Base-by-base conservation (phyloP, 2,797 vertebrate species). In the Anisognathus igniventris region DNA sequence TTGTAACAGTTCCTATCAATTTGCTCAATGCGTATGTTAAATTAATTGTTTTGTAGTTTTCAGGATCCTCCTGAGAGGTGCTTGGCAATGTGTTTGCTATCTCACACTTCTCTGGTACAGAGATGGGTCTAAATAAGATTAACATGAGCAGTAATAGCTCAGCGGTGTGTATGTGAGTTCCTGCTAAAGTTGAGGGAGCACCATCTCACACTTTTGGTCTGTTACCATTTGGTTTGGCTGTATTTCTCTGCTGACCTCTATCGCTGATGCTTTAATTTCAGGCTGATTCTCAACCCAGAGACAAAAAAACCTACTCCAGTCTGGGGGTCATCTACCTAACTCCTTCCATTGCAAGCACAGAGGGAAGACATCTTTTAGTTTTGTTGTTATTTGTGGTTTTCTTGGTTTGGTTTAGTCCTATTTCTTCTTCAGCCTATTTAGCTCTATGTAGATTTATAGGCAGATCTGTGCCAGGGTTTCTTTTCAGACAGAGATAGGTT, bases 1-100 rank as follows among this genome's bases (percentile, higher is more conserved):
- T 86, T 83, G n/a, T 40, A 81, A 86, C 42, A 62, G n/a, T 72
- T 90, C 39, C 82, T 92, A 61, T 83, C 75, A 80, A 83, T 88
- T 88, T 80, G 39, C 72, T 79, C 60, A 50, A 24, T 28, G 18
- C 0, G 8, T 79, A n/a, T 0, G 0, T 86, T 62, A 88, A 67
- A 91, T 84, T 45, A 86, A 88, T 90, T 90, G 68, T 50, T 91
- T 30, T 65, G 39, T 77, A 77, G 87, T 83, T 93, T 93, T 86
- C 28, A 0, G 12, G 23, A 56, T 92, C 22, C 31, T 58, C 33
- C 18, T 39, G n/a, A 61, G 82, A 86, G 76, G 28, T n/a, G 42
- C 23, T 7, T 72, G 79, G 83, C 47, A 62, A 20, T 68, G 61
- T 53, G 45, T 83, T 94, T 83, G 50, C 50, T 77, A 6, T 77